These are phyloP conservation scores for Exocentrus adspersus DNA, from an alignment of 2,888 invertebrate species.

Conservation along the genomic window DNA sequence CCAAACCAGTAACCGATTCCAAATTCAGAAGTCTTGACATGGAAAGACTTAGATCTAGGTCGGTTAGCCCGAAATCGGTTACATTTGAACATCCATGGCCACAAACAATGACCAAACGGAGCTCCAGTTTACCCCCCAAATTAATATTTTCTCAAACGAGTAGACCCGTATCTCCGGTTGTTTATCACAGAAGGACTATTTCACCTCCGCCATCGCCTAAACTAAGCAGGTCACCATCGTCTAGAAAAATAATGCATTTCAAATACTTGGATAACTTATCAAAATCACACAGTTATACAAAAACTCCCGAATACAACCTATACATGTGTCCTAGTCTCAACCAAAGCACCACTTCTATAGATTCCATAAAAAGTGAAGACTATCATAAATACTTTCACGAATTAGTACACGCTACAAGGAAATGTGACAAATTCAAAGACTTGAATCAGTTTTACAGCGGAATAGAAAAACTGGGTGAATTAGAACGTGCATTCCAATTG, in stretches of 20 bases:
- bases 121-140: constrained; percentile 66
- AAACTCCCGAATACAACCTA: constrained; percentile 37
- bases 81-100: constrained; percentile 63
- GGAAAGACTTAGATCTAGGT: constrained; percentile 63
- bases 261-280: constrained; percentile 28
- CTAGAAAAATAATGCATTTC: constrained; percentile 52
- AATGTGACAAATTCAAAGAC: constrained; percentile 84
- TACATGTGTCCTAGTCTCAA: constrained; percentile 55
- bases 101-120: constrained; percentile 55
- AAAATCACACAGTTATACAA: constrained; percentile 21
- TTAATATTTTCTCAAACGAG: constrained; percentile 54
- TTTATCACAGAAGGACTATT: constrained; percentile 38
- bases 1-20: constrained; percentile 77
- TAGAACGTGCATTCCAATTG: constrained; percentile 81
- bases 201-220: constrained; percentile 46
- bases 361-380: constrained; percentile 68
- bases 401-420: constrained; percentile 72
- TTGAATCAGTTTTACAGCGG: constrained; percentile 86
- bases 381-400: constrained; percentile 76
- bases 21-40: constrained; percentile 76
- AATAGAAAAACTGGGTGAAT: constrained; percentile 83
- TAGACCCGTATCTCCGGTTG: constrained; percentile 51
- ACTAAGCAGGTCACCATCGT: constrained; percentile 51
- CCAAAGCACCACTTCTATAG: constrained; percentile 65
- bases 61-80: constrained; percentile 69